phyloP scores from a whole-genome alignment of 1,140 invertebrate genomes.

The Neodiprion fabricii region DNA sequence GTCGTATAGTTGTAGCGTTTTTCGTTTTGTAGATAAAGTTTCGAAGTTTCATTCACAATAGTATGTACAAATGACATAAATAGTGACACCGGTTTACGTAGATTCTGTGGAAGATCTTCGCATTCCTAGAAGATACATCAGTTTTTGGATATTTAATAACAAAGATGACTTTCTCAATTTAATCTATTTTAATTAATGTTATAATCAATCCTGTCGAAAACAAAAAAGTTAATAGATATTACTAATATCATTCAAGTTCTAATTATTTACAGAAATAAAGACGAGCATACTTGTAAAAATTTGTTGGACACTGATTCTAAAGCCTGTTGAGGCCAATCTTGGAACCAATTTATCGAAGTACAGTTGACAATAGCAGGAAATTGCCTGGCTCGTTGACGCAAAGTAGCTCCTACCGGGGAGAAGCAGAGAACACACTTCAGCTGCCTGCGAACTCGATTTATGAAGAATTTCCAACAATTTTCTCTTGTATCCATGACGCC shows the following conservation, averaged over 20 bases:
- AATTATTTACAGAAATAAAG: neutral
- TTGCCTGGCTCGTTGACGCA: slow-evolving; percentile 85
- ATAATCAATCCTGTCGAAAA: slow-evolving; percentile 10
- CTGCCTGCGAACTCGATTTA: slow-evolving; percentile 81
- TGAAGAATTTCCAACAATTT: slow-evolving; percentile 96
- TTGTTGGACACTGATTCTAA: slow-evolving; percentile 85
- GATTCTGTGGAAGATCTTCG: slow-evolving; percentile 43
- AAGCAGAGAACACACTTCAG: slow-evolving; percentile 87
- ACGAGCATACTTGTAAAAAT: slow-evolving; percentile 68
- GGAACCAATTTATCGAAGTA: slow-evolving; percentile 94
- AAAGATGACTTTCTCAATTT: slow-evolving; percentile 13
- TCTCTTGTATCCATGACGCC: slow-evolving; percentile 88
- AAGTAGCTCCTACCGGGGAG: slow-evolving; percentile 87
- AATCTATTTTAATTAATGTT: slow-evolving; percentile 14
- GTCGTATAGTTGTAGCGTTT: slow-evolving; percentile 95
- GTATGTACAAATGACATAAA: slow-evolving; percentile 94
- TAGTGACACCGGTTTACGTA: slow-evolving; percentile 67
- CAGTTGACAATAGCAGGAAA: slow-evolving; percentile 96
- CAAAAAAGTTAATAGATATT: slow-evolving; percentile 64
- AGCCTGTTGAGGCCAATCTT: slow-evolving; percentile 94
- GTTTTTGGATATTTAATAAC: neutral
- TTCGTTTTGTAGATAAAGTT: slow-evolving; percentile 84
- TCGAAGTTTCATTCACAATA: slow-evolving; percentile 86
- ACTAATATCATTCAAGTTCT: slow-evolving; percentile 62
- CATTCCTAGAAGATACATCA: slow-evolving; percentile 37